Evolutionary conservation across 53 echinoderm and acorn worm genomes (phyloP).

Genomic region (Henricia sp.): DNA sequence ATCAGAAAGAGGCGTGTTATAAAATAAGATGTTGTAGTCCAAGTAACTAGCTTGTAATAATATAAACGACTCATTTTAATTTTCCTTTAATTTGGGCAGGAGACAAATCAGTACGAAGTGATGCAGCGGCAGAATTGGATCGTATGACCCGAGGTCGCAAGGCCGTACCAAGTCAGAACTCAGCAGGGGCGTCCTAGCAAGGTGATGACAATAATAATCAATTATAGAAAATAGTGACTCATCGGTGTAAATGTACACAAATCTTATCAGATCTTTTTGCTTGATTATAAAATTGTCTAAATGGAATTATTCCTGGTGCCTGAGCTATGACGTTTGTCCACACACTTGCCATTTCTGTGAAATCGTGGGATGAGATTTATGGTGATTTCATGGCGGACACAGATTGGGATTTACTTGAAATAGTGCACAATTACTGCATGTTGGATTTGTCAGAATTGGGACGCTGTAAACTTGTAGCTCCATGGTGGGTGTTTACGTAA

Average conservation of each 20-base stretch:
- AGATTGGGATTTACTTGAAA: no score
- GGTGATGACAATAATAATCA: not conserved
- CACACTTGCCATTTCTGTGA: no score
- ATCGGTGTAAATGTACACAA: constrained; percentile 21
- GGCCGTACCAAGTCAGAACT: constrained; percentile 79
- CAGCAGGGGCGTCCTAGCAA: constrained; percentile 67
- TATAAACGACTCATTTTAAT: not conserved
- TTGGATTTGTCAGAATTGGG: no score
- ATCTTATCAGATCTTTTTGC: constrained; percentile 3
- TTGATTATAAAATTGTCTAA: constrained; percentile 3
- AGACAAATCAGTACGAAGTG: constrained; percentile 90
- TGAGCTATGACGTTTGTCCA: no score
- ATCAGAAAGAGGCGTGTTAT: no score
- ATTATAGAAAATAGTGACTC: no score
- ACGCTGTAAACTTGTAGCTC: no score
- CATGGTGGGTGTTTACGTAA: no score
- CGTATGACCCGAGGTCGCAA: constrained; percentile 91
- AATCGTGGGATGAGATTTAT: no score
- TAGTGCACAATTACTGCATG: no score
- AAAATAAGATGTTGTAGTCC: no score
- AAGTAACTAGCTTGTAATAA: not conserved
- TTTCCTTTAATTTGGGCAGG: constrained; percentile 58
- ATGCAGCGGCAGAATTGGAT: constrained; percentile 97
- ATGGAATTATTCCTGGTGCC: constrained; percentile 4
- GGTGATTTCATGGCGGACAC: no score